A percentile compares a stretch with the other conserved stretches of the same genome.
Evolutionary conservation across 2,888 invertebrate genomes (phyloP).

Genomic region (Conops quadrifasciatus): DNA sequence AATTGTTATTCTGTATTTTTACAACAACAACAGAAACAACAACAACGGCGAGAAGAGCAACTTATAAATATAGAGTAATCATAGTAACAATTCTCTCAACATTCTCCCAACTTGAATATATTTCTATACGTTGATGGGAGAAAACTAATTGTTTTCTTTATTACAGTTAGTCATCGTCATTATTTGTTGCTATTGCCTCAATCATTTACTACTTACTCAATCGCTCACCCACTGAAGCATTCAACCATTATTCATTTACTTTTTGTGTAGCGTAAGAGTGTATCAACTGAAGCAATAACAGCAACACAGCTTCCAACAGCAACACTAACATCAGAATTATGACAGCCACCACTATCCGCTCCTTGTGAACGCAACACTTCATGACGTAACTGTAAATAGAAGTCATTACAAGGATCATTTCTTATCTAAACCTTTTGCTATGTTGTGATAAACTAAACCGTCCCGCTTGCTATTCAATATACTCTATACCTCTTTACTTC

Average conservation of each 20-base stretch:
- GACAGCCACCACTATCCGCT: not conserved
- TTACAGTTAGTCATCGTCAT: slow-evolving; percentile 4
- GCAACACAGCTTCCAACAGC: not conserved
- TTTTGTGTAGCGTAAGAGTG: not conserved
- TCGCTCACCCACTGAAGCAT: not conserved
- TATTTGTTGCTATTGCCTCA: not conserved
- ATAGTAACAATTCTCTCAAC: not conserved
- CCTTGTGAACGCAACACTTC: not conserved
- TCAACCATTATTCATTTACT: slow-evolving; percentile 5
- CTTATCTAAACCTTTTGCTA: slow-evolving; percentile 27
- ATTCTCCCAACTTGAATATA: not conserved
- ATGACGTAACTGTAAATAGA: slow-evolving; percentile 33
- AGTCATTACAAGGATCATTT: slow-evolving; percentile 34
- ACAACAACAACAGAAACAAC: not conserved
- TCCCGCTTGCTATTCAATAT: not conserved
- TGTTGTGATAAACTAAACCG: not conserved
- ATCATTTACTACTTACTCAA: no score
- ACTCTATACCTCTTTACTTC: not conserved
- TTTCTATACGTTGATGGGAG: not conserved
- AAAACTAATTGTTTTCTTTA: not conserved
- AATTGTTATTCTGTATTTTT: not conserved
- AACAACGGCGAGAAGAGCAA: not conserved
- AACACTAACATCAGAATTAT: not conserved
- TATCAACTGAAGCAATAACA: not conserved
- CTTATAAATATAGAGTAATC: not conserved